These are phyloP conservation scores for Ptiloglossa arizonensis DNA, from an alignment of 1,140 invertebrate species.

Conservation along the genomic window DNA sequence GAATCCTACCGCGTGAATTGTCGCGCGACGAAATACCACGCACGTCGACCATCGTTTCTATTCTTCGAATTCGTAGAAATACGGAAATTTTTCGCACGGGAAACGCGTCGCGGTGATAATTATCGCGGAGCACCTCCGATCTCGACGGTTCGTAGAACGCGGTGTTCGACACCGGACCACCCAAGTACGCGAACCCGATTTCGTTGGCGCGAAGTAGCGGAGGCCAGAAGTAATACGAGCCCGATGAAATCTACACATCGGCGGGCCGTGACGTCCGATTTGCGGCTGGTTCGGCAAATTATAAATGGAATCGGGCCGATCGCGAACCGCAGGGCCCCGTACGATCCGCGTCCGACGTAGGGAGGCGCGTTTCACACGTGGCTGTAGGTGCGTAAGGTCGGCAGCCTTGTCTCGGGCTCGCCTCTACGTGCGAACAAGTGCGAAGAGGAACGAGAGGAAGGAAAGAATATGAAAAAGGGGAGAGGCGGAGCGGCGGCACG, in stretches of 20 bases:
- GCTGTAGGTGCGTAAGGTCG: conserved; percentile 42
- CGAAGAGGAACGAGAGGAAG: conserved; percentile 33
- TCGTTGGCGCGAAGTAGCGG: not conserved
- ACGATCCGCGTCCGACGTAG: conserved; percentile 55
- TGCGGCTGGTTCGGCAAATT: conserved; percentile 23
- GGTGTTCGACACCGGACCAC: no score
- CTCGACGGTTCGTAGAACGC: no score
- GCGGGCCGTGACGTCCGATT: conserved; percentile 5
- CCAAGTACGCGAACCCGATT: not conserved
- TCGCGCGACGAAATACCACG: no score
- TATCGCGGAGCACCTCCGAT: no score
- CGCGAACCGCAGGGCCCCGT: conserved; percentile 20
- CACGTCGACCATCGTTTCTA: no score
- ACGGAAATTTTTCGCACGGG: no score
- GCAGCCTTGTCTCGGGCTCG: conserved; percentile 30
- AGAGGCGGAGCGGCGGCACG: conserved; percentile 51
- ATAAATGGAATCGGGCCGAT: conserved; percentile 45
- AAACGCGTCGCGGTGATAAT: no score
- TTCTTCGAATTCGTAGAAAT: no score
- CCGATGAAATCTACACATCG: conserved; percentile 17
- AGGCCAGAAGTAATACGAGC: conserved; percentile 15
- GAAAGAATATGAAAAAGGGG: conserved; percentile 14
- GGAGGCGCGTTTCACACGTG: conserved; percentile 66
- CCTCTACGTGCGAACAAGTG: conserved; percentile 60
- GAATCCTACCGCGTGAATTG: no score